These are phyloP conservation scores for Colossoma macropomum DNA, from an alignment of 2,113 vertebrate genomes.

Conservation along the genomic window DNA sequence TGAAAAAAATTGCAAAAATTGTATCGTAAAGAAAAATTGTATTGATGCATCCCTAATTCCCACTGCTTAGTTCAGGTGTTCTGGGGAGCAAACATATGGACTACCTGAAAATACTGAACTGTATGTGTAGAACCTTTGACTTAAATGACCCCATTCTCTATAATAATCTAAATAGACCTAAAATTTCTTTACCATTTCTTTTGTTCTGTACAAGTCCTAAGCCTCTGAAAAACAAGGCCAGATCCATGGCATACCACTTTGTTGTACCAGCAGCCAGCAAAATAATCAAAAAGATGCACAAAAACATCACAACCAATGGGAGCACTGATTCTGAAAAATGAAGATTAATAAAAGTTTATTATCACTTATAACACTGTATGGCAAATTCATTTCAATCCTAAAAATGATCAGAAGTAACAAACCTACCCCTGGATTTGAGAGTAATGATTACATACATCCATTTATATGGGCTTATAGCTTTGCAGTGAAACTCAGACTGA, in stretches of 20 bases:
- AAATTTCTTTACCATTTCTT: slow-evolving; percentile 60
- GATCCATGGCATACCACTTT: slow-evolving; percentile 66
- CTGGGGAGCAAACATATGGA: too few relatives aligned
- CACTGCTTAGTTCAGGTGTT: too few relatives aligned
- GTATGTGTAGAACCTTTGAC: too few relatives aligned
- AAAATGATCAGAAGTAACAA: background rate
- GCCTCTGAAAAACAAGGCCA: slow-evolving; percentile 65
- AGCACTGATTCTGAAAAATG: slow-evolving; percentile 55
- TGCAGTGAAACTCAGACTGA: slow-evolving; percentile 52
- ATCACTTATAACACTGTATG: too few relatives aligned
- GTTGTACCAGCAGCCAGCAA: slow-evolving; percentile 46
- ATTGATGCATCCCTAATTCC: too few relatives aligned
- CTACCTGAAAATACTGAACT: too few relatives aligned
- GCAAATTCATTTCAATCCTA: too few relatives aligned
- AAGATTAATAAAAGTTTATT: background rate
- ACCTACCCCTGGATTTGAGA: slow-evolving; percentile 64
- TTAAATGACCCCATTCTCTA: too few relatives aligned
- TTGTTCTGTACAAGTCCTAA: slow-evolving; percentile 8
- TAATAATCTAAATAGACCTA: background rate
- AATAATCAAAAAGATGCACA: slow-evolving; percentile 47
- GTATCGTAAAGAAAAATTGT: too few relatives aligned
- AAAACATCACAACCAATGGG: slow-evolving; percentile 4
- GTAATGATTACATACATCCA: background rate
- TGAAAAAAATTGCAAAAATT: too few relatives aligned
- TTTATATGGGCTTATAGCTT: accelerated